Percentiles rank a stretch among this genome's conserved stretches.
Conservation (phyloP, 2,797 vertebrate species). For the Garrulus glandarius region DNA sequence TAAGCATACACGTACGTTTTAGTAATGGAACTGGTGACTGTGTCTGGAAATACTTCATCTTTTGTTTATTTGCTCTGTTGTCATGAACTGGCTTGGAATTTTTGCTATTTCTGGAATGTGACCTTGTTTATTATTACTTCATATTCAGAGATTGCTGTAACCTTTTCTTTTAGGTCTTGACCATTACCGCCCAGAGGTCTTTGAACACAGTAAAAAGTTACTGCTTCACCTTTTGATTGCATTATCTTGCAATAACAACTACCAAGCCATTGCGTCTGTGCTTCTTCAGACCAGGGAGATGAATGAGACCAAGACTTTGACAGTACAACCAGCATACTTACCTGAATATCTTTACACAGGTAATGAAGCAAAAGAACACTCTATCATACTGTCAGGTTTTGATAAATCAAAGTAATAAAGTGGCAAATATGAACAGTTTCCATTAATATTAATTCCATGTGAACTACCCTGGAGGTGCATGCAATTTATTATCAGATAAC, state of each 20-base stretch:
- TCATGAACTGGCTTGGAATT: slow-evolving; percentile 14
- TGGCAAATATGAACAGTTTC: not conserved
- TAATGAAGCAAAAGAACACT: slow-evolving; percentile 56
- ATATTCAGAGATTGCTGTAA: slow-evolving; percentile 14
- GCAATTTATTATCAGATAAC: not conserved
- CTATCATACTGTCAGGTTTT: not conserved
- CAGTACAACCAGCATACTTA: slow-evolving; percentile 89
- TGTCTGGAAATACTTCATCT: not conserved
- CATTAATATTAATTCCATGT: not conserved
- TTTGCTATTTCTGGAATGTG: slow-evolving; percentile 54
- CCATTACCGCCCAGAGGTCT: slow-evolving; percentile 96
- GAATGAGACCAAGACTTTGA: slow-evolving; percentile 92
- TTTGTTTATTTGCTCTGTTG: not conserved
- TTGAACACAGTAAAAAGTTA: slow-evolving; percentile 96
- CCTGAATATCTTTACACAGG: slow-evolving; percentile 91
- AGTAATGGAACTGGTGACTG: not conserved
- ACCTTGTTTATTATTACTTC: slow-evolving; percentile 39
- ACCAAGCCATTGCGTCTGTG: slow-evolving; percentile 93
- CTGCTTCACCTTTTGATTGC: slow-evolving; percentile 95
- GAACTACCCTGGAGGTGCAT: not conserved
- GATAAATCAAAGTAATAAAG: not conserved
- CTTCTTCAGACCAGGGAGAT: slow-evolving; percentile 94
- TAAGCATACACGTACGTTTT: not conserved
- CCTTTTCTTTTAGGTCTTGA: slow-evolving; percentile 85
- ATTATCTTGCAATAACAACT: slow-evolving; percentile 94